Conservation (phyloP, 2,888 invertebrate species). For the Heteromurus nitidus region DNA sequence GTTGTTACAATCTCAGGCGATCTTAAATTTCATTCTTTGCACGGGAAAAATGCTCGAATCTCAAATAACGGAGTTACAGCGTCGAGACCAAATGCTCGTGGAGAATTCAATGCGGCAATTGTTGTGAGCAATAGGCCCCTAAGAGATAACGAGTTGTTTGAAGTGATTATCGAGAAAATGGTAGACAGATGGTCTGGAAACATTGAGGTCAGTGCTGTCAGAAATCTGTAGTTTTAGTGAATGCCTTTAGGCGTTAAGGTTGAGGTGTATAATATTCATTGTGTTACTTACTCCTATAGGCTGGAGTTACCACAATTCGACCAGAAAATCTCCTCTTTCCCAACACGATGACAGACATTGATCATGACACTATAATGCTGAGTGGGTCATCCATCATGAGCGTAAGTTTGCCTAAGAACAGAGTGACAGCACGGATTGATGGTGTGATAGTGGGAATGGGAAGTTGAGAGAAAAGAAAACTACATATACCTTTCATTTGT, state of each 20-base stretch:
- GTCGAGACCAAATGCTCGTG: conserved; percentile 88
- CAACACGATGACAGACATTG: conserved; percentile 90
- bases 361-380: conserved; percentile 93
- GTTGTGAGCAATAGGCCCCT: conserved; percentile 92
- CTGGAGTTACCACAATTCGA: conserved; percentile 90
- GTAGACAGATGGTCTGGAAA: conserved; percentile 93
- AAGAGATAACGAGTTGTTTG: conserved; percentile 92
- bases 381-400: conserved; percentile 95
- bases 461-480: neutral
- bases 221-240: conserved; percentile 76
- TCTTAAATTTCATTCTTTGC: conserved; percentile 90
- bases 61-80: conserved; percentile 90
- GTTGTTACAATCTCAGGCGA: conserved; percentile 78
- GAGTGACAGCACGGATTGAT: conserved; percentile 4
- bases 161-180: conserved; percentile 91
- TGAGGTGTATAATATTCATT: neutral
- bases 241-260: conserved; percentile 74
- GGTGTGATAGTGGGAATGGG: neutral
- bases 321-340: conserved; percentile 85
- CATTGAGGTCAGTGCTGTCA: conserved; percentile 79
- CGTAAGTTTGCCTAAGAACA: conserved; percentile 57
- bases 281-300: conserved; percentile 24
- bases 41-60: conserved; percentile 91
- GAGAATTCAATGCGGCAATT: conserved; percentile 96
- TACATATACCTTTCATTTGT: neutral